Evolutionary conservation across 2,113 vertebrate genomes (phyloP).

Genomic region (Electrona antarctica): DNA sequence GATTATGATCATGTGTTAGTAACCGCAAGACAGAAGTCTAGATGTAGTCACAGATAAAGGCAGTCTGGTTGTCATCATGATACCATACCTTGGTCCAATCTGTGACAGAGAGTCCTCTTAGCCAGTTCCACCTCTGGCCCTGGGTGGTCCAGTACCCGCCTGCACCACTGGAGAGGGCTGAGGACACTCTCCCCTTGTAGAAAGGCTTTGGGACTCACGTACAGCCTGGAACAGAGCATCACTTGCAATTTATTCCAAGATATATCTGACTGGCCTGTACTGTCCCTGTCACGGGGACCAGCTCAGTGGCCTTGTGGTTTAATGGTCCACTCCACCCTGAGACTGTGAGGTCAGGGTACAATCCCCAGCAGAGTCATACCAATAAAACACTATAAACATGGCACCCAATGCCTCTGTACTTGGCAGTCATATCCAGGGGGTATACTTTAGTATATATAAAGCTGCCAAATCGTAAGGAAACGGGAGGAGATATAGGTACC

Average conservation of each 20-base stretch:
- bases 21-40: slow-evolving; percentile 34
- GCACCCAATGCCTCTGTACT: too few relatives aligned
- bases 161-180: slow-evolving; percentile 93
- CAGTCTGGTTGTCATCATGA: slow-evolving; percentile 17
- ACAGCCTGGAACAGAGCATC: slow-evolving; percentile 82
- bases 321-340: too few relatives aligned
- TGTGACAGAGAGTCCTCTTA: slow-evolving; percentile 90
- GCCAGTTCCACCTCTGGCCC: slow-evolving; percentile 92
- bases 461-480: too few relatives aligned
- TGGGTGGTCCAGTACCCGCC: slow-evolving; percentile 91
- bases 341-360: too few relatives aligned
- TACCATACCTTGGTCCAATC: slow-evolving; percentile 93
- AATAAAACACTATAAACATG: too few relatives aligned
- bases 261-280: background rate
- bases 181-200: slow-evolving; percentile 75
- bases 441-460: too few relatives aligned
- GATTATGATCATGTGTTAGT: slow-evolving; percentile 49
- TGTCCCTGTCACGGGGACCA: too few relatives aligned
- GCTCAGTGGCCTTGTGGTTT: too few relatives aligned
- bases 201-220: slow-evolving; percentile 84
- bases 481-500: too few relatives aligned
- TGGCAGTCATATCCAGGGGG: too few relatives aligned
- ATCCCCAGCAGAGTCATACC: too few relatives aligned
- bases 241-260: background rate
- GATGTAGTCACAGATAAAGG: slow-evolving; percentile 30